phyloP scores from a whole-genome alignment of 2,888 invertebrate species.

The Nomada fucata region DNA sequence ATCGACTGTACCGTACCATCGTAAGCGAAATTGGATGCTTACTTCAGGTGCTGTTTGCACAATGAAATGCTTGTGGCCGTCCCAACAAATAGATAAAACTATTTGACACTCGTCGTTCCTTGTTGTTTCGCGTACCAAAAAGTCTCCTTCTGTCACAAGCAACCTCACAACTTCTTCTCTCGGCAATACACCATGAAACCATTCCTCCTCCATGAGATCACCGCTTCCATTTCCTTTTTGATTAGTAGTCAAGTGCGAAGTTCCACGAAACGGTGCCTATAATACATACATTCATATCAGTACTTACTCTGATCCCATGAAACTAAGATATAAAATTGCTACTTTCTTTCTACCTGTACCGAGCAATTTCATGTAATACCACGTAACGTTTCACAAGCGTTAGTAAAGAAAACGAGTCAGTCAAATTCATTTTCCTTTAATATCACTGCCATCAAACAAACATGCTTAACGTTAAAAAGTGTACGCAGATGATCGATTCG shows the following conservation, averaged over 20 bases:
- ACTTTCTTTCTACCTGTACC: neutral
- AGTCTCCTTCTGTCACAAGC: constrained; percentile 96
- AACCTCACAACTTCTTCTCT: constrained; percentile 97
- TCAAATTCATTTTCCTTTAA: neutral
- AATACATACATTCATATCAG: constrained; percentile 2
- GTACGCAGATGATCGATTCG: neutral
- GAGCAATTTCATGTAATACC: neutral
- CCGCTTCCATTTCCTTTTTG: constrained; percentile 86
- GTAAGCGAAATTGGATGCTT: constrained; percentile 56
- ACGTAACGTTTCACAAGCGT: constrained; percentile 4
- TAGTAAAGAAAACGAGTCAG: constrained; percentile 9
- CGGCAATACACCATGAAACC: constrained; percentile 98
- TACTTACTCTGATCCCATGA: neutral
- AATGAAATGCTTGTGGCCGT: constrained; percentile 98
- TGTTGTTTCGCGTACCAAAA: constrained; percentile 96
- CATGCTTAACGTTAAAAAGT: constrained; percentile 39
- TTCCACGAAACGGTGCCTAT: constrained; percentile 79
- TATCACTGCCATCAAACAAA: neutral
- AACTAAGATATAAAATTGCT: neutral
- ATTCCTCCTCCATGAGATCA: constrained; percentile 94
- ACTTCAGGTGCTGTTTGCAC: constrained; percentile 97
- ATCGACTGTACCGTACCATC: no score
- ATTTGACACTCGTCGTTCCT: constrained; percentile 96
- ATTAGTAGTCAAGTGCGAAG: constrained; percentile 74
- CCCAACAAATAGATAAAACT: constrained; percentile 97